A percentile compares a stretch with the other conserved stretches of the same genome.
Conservation (phyloP, 2,797 vertebrate genomes). For the Sebastes steindachneri region DNA sequence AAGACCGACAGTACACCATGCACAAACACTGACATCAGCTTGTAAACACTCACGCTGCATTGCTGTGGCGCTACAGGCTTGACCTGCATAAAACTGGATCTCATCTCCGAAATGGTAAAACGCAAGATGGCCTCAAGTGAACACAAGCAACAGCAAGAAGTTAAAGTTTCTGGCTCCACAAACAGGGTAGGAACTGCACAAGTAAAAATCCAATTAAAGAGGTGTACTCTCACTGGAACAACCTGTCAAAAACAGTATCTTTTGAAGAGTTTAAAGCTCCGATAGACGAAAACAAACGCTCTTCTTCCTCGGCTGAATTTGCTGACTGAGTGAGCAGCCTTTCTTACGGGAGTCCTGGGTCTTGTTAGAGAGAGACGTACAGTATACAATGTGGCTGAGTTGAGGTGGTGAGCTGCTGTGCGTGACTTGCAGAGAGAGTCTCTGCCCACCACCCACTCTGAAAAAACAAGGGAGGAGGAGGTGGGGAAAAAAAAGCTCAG, state of each 20-base stretch:
- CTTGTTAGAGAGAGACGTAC: constrained; percentile 23
- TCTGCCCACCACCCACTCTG: constrained; percentile 54
- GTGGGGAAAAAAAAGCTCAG: constrained; percentile 16
- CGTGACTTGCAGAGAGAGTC: constrained; percentile 53
- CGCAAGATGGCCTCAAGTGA: constrained; percentile 2
- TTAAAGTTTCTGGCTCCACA: constrained; percentile 9
- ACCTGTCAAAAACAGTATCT: not conserved
- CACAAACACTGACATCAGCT: constrained; percentile 4
- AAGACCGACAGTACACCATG: not conserved
- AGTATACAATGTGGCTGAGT: constrained; percentile 17
- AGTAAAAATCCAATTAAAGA: constrained; percentile 43
- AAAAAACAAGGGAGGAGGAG: constrained; percentile 27
- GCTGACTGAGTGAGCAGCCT: constrained; percentile 28
- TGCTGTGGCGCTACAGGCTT: constrained; percentile 73
- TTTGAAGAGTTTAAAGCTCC: constrained; percentile 8
- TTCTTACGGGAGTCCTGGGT: constrained; percentile 27
- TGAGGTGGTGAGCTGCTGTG: constrained; percentile 49
- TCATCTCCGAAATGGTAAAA: constrained; percentile 75
- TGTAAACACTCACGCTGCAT: constrained; percentile 73
- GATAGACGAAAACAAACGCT: not conserved
- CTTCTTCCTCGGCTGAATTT: not conserved
- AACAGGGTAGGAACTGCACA: not conserved
- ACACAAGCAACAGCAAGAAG: constrained; percentile 3
- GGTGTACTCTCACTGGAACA: constrained; percentile 9
- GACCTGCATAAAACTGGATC: constrained; percentile 81